Evolutionary conservation across 2,888 invertebrate species (phyloP), one percentile per base, ranked within the genome.

Genomic region (Perdita meconis): DNA sequence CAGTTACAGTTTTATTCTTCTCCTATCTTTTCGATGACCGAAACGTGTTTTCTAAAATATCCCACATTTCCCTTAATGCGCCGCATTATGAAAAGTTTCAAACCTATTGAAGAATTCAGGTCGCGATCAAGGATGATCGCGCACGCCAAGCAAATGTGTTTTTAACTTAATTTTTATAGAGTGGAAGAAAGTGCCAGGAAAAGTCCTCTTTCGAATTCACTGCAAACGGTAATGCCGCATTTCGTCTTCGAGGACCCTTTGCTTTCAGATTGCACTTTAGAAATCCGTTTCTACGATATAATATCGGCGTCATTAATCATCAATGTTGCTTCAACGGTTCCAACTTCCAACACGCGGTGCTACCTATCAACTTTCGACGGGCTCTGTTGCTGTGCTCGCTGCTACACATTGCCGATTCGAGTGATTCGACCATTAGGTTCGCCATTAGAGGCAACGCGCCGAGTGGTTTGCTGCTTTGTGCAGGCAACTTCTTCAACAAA

Each of bases 311-410:
- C 69, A 65, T 82, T 80, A 74, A 80, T 81, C 74, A 63, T 19
- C 38, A 36, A 69, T 47, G 38, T 30, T 55, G 59, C 59, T 74
- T 50, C 67, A 60, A 78, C n/a, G n/a, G n/a, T n/a, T 72, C 61
- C 61, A 69, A 6, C n/a, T n/a, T 83, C 78, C 61, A 68, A 71
- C 81, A 84, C 68, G 84, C 85, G 87, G 71, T 72, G 78, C 77
- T 66, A 80, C 80, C 79, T 82, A 82, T 71, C 50, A 59, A 26
- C 67, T 60, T 65, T 78, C 66, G 51, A 76, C 55, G 73, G 64
- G 78, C 71, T n/a, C 68, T 77, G 78, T 75, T 78, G 74, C 68
- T 82, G 82, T n/a, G n/a, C n/a, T n/a, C n/a, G n/a, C n/a, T n/a
- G n/a, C 78, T 85, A 86, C 79, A 78, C 66, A 80, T 84, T 77